Base-by-base conservation (phyloP, 2,113 vertebrate genomes). In the Pachyramphus minor region DNA sequence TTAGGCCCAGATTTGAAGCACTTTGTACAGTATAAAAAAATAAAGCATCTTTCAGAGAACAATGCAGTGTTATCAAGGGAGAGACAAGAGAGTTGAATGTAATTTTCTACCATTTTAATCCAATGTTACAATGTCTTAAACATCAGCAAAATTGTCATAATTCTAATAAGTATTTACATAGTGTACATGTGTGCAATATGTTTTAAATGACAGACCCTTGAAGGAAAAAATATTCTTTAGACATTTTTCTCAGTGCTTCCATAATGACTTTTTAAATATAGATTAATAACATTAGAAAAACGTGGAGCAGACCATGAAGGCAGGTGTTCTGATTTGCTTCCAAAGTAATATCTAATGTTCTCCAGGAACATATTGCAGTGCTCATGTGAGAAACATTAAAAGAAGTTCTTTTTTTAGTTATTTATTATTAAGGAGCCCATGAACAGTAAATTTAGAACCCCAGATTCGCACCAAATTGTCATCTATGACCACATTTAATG, bases 101-200 rank as follows among this genome's bases (percentile, higher is more conserved):
- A 28, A 12, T 56, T 55, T 83, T 59, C 33, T 79, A 15, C n/a
- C 37, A 6, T 17, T 49, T 75, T 28, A 71, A 72, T 23, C 25
- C 33, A 78, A 12, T 33, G 6, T 31, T 42, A 55, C 20, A 62
- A 52, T 3, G 2, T 9, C 55, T 56, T 84, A 33, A 64, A 39
- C 45, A 13, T 33, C 20, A 25, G 42, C 56, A 45, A 45, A 74
- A 50, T 5, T 18, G 8, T 41, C 39, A 42, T 17, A 31, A 3
- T 30, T 24, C 37, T 62, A 31, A 41, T 28, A 66, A 74, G 21
- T 20, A 31, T 68, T 59, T 33, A 4, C 14, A 23, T 20, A 13
- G 13, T 13, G 9, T 35, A 4, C 9, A 27, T 6, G 14, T 22
- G 16, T 6, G 1, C 1, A 6, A 4, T 19, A n/a, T 15, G 17